Percentiles rank a stretch among this genome's conserved stretches.
phyloP scores from a whole-genome alignment of 2,888 invertebrate genomes.

The Drosophila hamatofila region DNA sequence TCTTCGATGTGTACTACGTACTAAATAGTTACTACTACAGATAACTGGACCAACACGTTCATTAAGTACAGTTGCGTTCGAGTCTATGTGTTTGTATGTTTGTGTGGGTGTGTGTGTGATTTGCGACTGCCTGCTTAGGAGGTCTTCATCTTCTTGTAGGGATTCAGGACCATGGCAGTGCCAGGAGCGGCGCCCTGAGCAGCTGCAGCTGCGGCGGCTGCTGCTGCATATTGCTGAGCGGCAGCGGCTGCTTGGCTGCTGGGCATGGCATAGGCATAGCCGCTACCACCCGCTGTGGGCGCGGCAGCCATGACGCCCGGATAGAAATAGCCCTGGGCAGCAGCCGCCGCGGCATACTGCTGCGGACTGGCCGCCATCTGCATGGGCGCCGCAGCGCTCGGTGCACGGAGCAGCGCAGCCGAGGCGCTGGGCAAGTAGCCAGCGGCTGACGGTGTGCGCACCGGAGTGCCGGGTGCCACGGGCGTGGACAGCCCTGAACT shows the following conservation, averaged over 20 bases:
- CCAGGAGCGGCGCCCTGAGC: slow-evolving; percentile 66
- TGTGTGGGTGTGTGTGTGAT: slow-evolving; percentile 18
- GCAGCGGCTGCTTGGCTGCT: slow-evolving; percentile 77
- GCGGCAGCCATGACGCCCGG: slow-evolving; percentile 84
- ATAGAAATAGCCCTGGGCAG: slow-evolving; percentile 84
- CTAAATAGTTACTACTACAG: slow-evolving; percentile 33
- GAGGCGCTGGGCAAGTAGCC: slow-evolving; percentile 65
- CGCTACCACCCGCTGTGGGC: slow-evolving; percentile 73
- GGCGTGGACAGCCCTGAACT: slow-evolving; percentile 71
- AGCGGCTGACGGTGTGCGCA: slow-evolving; percentile 53
- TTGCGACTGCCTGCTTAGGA: slow-evolving; percentile 82
- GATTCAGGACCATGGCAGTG: slow-evolving; percentile 89
- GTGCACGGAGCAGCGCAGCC: slow-evolving; percentile 47
- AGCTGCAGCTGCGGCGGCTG: slow-evolving; percentile 72
- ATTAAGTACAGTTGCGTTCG: slow-evolving; percentile 65
- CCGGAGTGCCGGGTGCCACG: slow-evolving; percentile 65
- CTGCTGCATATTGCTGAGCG: slow-evolving; percentile 70
- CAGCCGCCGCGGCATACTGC: slow-evolving; percentile 62
- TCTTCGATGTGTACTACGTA: slow-evolving; percentile 57
- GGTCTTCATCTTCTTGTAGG: slow-evolving; percentile 96
- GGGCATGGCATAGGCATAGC: slow-evolving; percentile 85
- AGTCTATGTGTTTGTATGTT: slow-evolving; percentile 23
- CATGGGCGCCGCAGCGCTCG: slow-evolving; percentile 61
- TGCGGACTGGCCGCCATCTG: slow-evolving; percentile 57
- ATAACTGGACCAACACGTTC: slow-evolving; percentile 43